Percentiles rank a stretch among this genome's conserved stretches.
Evolutionary conservation across 1,140 invertebrate species (phyloP).

Genomic region (Cotesia glomerata): DNA sequence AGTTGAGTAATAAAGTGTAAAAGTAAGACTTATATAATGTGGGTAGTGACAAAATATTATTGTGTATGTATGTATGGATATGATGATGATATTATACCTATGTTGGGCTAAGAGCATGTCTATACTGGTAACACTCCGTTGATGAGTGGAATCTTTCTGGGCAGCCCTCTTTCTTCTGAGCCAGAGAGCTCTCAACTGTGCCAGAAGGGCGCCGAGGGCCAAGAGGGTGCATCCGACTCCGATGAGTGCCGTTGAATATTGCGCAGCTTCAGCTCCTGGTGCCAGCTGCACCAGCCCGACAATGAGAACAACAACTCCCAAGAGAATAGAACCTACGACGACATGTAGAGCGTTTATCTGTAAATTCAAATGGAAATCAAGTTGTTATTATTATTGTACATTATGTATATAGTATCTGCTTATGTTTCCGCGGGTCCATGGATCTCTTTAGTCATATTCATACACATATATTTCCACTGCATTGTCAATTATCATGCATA

Average conservation of each 20-base stretch:
- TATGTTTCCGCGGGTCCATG: too few species aligned
- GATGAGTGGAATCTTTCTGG: slow-evolving; percentile 56
- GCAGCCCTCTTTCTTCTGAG: slow-evolving; percentile 51
- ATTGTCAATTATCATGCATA: too few species aligned
- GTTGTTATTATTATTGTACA: too few species aligned
- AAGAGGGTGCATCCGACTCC: slow-evolving; percentile 69
- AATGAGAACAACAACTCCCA: slow-evolving; percentile 76
- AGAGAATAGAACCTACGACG: slow-evolving; percentile 74
- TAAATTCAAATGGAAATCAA: slow-evolving; percentile 2
- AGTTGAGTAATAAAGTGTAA: too few species aligned
- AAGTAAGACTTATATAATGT: not conserved
- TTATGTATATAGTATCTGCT: too few species aligned
- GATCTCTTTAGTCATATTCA: too few species aligned
- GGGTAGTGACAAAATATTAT: not conserved
- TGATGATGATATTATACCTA: slow-evolving; percentile 40
- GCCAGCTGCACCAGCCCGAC: slow-evolving; percentile 81
- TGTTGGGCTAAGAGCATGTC: slow-evolving; percentile 58
- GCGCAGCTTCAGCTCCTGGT: slow-evolving; percentile 77
- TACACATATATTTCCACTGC: too few species aligned
- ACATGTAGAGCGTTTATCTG: slow-evolving; percentile 76
- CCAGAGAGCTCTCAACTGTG: slow-evolving; percentile 52
- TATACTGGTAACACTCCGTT: slow-evolving; percentile 58
- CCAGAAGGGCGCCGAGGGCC: slow-evolving; percentile 47
- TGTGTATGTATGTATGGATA: not conserved
- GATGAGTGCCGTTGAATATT: slow-evolving; percentile 74